Percentiles rank a stretch among this genome's conserved stretches.
Evolutionary conservation across 1,140 invertebrate species (phyloP).

Genomic region (Drosophila neocordata): DNA sequence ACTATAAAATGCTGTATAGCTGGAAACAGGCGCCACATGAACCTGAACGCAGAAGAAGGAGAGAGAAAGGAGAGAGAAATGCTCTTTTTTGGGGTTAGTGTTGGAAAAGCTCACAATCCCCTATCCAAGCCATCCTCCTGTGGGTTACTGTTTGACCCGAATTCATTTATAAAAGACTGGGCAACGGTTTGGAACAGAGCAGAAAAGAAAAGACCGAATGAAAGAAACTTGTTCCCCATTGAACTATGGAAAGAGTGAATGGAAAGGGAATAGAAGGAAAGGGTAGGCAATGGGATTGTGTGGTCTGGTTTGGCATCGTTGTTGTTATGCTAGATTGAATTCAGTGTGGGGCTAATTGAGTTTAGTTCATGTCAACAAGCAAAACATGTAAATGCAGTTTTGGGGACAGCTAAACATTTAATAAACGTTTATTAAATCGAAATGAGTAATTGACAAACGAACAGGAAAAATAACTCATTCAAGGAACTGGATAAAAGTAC

Average conservation of each 20-base stretch:
- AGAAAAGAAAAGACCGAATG: background rate
- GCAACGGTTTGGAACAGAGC: background rate
- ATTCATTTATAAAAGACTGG: constrained; percentile 65
- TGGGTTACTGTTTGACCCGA: constrained; percentile 39
- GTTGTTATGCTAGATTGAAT: constrained; percentile 2
- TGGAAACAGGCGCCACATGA: constrained; percentile 57
- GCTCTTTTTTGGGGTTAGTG: constrained; percentile 29
- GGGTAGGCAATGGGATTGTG: background rate
- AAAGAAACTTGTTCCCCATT: background rate
- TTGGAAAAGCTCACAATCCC: background rate
- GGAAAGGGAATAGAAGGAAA: background rate
- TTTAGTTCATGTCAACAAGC: constrained; percentile 50
- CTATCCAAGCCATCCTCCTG: background rate
- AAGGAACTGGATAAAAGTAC: no score
- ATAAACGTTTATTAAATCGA: constrained; percentile 1
- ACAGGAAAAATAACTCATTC: no score
- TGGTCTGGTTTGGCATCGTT: background rate
- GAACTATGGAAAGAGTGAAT: background rate
- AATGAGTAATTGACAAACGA: background rate
- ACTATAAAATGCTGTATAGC: constrained; percentile 63
- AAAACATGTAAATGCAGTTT: constrained; percentile 4
- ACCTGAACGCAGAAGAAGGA: background rate
- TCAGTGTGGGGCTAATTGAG: constrained; percentile 45
- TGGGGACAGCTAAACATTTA: background rate
- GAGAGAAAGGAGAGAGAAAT: constrained; percentile 27